Evolutionary conservation across 92 coral and sea anemone genomes (phyloP), one percentile per base, ranked within the genome.

Genomic region (Muricea muricata): DNA sequence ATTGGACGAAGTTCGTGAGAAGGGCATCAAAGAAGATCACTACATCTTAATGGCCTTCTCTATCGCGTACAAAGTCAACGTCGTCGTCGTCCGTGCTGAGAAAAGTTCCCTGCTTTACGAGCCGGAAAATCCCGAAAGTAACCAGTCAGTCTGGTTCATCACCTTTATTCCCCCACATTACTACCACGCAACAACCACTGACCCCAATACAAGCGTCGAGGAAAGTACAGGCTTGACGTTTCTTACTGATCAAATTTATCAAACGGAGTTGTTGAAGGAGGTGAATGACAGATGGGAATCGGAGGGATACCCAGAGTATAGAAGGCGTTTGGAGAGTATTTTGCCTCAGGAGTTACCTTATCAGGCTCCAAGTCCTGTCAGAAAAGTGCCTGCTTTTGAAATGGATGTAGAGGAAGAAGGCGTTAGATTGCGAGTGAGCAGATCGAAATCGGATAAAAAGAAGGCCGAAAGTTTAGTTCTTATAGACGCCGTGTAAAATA

Each of bases 41-140:
- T 78, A 78, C 29, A 39, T 78, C 7, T 78, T 78, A n/a, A 78
- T 78, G 83, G 83, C 71, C 50, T 78, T 56, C 18, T 70, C 83
- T 71, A 55, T 78, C 35, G 70, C 55, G 10, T 55, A 78, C 45
- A 33, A 63, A 15, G 57, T 56, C 4, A 78, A 78, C 26, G 52
- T 78, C 8, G 83, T 78, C 17, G 46, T 78, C 0, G 20, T 78
- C 28, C 48, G 83, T 20, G 83, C 71, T 4, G 52, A 78, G 54
- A 56, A 78, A 78, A 78, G 83, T 29, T 78, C 83, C 0, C 39
- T 78, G 12, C 71, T 78, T 3, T 78, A 78, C 45, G 83, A 78
- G 18, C 83, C 83, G 35, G 83, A 78, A 40, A 61, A 78, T 6
- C 71, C 83, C 13, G 83, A 78, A 58, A 47, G 31, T n/a, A 78